phyloP scores from a whole-genome alignment of 2,888 invertebrate genomes.

The Mylabris sibirica region DNA sequence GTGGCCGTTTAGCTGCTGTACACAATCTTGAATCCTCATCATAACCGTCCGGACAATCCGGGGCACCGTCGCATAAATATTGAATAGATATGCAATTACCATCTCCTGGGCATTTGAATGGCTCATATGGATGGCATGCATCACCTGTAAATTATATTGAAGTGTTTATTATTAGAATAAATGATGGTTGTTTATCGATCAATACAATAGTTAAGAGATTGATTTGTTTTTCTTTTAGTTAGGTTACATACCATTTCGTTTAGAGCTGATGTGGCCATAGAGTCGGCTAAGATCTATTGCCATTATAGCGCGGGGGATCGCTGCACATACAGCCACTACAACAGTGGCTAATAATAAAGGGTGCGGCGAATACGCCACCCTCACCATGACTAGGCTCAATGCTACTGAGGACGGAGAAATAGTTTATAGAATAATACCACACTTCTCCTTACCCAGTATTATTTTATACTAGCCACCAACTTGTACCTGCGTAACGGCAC shows the following conservation, averaged over 20 bases:
- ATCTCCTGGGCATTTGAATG: constrained; percentile 94
- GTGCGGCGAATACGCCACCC: constrained; percentile 58
- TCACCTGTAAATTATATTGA: constrained; percentile 63
- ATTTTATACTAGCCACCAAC: constrained; percentile 45
- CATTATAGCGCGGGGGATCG: constrained; percentile 71
- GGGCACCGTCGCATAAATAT: constrained; percentile 93
- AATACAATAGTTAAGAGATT: constrained; percentile 32
- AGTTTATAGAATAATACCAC: constrained; percentile 50
- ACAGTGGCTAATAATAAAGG: constrained; percentile 62
- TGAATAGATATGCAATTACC: constrained; percentile 96
- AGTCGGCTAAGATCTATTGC: constrained; percentile 83
- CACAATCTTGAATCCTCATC: constrained; percentile 95
- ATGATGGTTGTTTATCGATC: constrained; percentile 22
- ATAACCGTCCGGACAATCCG: constrained; percentile 94
- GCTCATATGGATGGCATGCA: constrained; percentile 93
- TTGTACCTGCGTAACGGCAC: constrained; percentile 50
- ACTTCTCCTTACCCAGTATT: constrained; percentile 47
- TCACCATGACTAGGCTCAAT: constrained; percentile 58
- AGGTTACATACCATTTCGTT: constrained; percentile 71
- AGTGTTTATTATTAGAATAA: constrained; percentile 39
- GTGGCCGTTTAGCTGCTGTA: constrained; percentile 95
- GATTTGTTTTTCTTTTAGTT: constrained; percentile 24
- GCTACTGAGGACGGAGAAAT: constrained; percentile 50
- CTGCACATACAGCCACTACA: constrained; percentile 69
- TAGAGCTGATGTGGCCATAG: constrained; percentile 78